These are phyloP conservation scores for Troilus luridus DNA, from an alignment of 2,888 invertebrate species.

Conservation along the genomic window DNA sequence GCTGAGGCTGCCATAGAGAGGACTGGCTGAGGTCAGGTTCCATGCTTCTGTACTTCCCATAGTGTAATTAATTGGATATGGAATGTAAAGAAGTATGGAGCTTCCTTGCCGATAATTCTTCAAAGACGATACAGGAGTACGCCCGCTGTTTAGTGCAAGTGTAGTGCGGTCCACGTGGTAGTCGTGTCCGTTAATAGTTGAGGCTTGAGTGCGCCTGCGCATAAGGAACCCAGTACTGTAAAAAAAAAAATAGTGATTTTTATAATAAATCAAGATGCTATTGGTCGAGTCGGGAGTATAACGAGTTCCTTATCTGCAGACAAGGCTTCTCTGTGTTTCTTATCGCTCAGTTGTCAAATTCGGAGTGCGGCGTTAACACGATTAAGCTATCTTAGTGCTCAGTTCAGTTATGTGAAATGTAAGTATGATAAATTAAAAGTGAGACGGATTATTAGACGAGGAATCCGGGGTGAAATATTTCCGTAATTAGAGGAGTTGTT, in stretches of 20 bases:
- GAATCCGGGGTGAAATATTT: not conserved
- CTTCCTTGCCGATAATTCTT: constrained; percentile 62
- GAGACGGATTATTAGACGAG: too few relatives aligned
- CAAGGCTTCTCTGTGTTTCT: constrained; percentile 1
- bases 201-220: constrained; percentile 18
- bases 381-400: not conserved
- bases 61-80: constrained; percentile 65
- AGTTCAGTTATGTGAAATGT: not conserved
- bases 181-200: constrained; percentile 16
- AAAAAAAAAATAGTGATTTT: not conserved
- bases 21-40: constrained; percentile 63
- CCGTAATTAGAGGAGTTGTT: not conserved
- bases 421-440: constrained; percentile 1
- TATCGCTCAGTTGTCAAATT: constrained; percentile 27
- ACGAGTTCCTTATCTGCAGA: constrained; percentile 43
- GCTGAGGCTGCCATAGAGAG: not conserved
- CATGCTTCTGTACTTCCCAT: constrained; percentile 67
- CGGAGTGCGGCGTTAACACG: not conserved
- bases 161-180: constrained; percentile 7
- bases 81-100: constrained; percentile 67
- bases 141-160: constrained; percentile 10
- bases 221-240: not conserved
- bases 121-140: not conserved
- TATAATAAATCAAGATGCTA: not conserved
- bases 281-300: not conserved